These are phyloP conservation scores for Drosophila melanogaster DNA, from an alignment of 1,140 invertebrate species.

Conservation along the genomic window DNA sequence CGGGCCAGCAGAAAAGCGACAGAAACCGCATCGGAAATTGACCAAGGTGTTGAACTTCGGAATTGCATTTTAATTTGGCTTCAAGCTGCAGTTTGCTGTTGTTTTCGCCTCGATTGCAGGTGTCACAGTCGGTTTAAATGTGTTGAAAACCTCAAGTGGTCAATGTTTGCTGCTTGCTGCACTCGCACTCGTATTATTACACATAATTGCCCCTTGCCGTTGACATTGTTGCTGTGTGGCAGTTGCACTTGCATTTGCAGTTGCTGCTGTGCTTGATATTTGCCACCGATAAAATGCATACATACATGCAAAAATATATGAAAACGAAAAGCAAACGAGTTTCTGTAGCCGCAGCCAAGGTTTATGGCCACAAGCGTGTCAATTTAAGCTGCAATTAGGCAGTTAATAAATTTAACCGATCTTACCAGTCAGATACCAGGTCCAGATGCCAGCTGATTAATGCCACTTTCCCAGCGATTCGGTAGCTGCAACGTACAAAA, in stretches of 20 bases:
- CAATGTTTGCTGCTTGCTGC: constrained; percentile 33
- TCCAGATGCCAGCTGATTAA: constrained; percentile 47
- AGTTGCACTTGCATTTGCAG: constrained; percentile 57
- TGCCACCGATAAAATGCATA: constrained; percentile 41
- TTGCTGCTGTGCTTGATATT: constrained; percentile 49
- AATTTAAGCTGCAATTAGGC: constrained; percentile 66
- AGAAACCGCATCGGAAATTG: constrained; percentile 58
- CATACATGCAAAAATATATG: not conserved
- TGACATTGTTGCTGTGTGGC: constrained; percentile 51
- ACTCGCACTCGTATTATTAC: constrained; percentile 62
- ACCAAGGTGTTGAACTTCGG: constrained; percentile 74
- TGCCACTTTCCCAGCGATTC: constrained; percentile 36
- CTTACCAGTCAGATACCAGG: constrained; percentile 19
- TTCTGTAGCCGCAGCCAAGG: constrained; percentile 30
- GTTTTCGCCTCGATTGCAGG: constrained; percentile 57
- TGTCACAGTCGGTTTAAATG: constrained; percentile 68
- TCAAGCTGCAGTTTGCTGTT: constrained; percentile 26
- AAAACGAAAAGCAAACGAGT: constrained; percentile 52
- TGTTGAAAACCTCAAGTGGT: constrained; percentile 74
- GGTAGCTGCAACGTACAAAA: constrained; percentile 32
- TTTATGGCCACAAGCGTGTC: constrained; percentile 64
- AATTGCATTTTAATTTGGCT: constrained; percentile 78
- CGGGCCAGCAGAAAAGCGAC: not conserved
- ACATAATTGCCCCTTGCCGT: constrained; percentile 66
- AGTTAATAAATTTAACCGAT: constrained; percentile 68